Base-by-base conservation (phyloP, 1,140 invertebrate species). In the Sitobion miscanthi region DNA sequence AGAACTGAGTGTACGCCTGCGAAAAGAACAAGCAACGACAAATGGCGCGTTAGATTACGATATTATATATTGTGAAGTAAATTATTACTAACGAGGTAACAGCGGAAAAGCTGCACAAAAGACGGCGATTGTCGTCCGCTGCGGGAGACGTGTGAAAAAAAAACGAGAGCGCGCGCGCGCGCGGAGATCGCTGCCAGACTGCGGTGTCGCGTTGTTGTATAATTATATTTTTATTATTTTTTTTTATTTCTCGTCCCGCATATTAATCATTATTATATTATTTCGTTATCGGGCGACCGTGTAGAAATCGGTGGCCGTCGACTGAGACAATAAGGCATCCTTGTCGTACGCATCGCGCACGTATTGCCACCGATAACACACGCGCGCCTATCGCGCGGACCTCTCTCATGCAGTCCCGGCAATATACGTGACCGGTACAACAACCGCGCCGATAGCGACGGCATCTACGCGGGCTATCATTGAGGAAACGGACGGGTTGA, bases 1-100 rank as follows among this genome's bases (percentile, higher is more conserved):
- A 99, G 95, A 99, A 99, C 96, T 99, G 99, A 0, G 99, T 99
- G 96, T 99, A 99, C 3, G 99, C 97, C 96, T 98, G 97, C 93
- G 97, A 97, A 95, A 96, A 93, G 1, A 52, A 93, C 49, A 86
- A 77, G 11, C 4, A 77, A 30, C 62, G 62, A 42, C 52, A n/a
- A 54, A 23, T n/a, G 91, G 83, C 54, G 35, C 91, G 89, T 83
- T 52, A 91, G 25, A 30, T 62, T 62, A 30, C 25, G 62, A n/a
- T 69, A 0, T 30, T 4, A 4, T 42, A 4, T 42, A 42, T 42
- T 42, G 3, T 42, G 2, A 47, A 47, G 25, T 62, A 11, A 3
- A 11, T 30, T 30, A 62, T 62, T 62, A 62, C 0, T 30, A 30
- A 62, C 9, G 30, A 54, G 21, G 52, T 54, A 54, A 54, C 20